phyloP scores from a whole-genome alignment of 2,888 invertebrate species.

The Noctua pronuba region DNA sequence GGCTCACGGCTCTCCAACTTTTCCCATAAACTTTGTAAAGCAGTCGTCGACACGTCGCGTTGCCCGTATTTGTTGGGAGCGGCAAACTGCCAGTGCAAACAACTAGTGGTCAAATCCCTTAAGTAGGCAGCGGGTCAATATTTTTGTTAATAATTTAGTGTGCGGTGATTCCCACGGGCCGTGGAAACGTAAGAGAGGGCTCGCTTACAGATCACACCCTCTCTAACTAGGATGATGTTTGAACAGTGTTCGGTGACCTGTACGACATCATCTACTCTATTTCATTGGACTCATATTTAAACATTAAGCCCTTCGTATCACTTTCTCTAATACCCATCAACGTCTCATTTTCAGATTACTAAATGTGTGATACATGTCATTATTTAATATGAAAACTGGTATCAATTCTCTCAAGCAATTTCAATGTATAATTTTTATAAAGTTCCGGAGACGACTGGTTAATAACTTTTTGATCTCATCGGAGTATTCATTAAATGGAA shows the following conservation, averaged over 20 bases:
- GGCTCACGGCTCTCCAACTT: slow-evolving; percentile 76
- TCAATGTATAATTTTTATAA: slow-evolving; percentile 14
- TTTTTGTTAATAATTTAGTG: slow-evolving; percentile 90
- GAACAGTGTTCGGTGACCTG: slow-evolving; percentile 72
- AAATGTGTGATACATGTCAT: slow-evolving; percentile 9
- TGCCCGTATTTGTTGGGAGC: slow-evolving; percentile 82
- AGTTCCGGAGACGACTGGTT: slow-evolving; percentile 30
- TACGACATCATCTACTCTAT: slow-evolving; percentile 61
- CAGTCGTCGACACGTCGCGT: slow-evolving; percentile 79
- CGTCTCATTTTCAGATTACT: slow-evolving; percentile 20
- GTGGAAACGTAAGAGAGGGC: slow-evolving; percentile 77
- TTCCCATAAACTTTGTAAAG: slow-evolving; percentile 88
- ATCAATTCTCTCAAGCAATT: slow-evolving; percentile 8
- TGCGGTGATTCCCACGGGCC: slow-evolving; percentile 85
- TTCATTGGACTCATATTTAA: slow-evolving; percentile 56
- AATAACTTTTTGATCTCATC: slow-evolving; percentile 44
- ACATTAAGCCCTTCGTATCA: slow-evolving; percentile 51
- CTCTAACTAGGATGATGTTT: slow-evolving; percentile 75
- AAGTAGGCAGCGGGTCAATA: slow-evolving; percentile 90
- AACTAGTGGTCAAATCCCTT: slow-evolving; percentile 89
- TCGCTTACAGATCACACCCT: slow-evolving; percentile 85
- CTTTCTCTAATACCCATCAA: slow-evolving; percentile 35
- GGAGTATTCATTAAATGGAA: slow-evolving; percentile 50
- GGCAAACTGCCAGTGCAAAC: slow-evolving; percentile 88
- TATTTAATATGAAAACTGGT: neutral